Conservation (phyloP, 2,113 vertebrate genomes). For the Malurus alboscapulatus region DNA sequence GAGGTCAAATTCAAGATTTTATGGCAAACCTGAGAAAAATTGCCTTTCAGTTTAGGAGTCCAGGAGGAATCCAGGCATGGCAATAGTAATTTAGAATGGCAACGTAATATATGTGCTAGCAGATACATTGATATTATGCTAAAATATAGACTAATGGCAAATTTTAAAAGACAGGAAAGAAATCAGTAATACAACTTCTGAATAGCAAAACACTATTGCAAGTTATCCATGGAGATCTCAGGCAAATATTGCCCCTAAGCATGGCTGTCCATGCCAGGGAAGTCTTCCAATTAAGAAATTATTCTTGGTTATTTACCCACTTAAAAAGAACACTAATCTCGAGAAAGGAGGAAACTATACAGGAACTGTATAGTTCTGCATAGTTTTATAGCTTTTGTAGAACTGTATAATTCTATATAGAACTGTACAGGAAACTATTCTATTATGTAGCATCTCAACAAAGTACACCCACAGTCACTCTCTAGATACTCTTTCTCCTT, state of each 20-base stretch:
- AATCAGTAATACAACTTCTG: not conserved
- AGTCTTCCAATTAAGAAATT: not conserved
- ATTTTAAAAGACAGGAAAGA: not conserved
- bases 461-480: not conserved
- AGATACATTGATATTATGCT: not conserved
- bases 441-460: not conserved
- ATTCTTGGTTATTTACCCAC: not conserved
- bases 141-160: not conserved
- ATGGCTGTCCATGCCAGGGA: not conserved
- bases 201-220: not conserved
- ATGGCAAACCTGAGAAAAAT: conserved; percentile 16
- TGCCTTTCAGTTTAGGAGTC: not conserved
- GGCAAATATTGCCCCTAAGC: not conserved
- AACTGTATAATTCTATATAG: not conserved
- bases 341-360: not conserved
- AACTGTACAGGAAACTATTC: not conserved
- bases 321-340: not conserved
- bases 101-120: not conserved
- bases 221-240: not conserved
- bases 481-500: not conserved
- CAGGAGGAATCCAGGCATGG: not conserved
- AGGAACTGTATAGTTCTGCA: too few species aligned
- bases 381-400: too few species aligned
- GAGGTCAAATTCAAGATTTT: conserved; percentile 32
- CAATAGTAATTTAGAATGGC: not conserved